Conservation (phyloP, 1,140 invertebrate species). For the Trachymyrmex septentrionalis region DNA sequence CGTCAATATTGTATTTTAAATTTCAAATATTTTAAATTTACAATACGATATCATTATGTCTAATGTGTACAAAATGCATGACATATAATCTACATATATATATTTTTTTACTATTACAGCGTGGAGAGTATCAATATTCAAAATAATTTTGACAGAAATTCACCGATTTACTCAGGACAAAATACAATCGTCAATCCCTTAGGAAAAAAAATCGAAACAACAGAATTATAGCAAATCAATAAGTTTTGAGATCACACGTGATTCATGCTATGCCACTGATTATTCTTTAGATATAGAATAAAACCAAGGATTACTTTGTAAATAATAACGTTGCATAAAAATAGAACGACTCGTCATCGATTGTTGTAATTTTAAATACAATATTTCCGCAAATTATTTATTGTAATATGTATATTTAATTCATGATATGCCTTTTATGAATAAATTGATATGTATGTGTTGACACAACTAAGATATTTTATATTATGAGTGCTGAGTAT, state of each 20-base stretch:
- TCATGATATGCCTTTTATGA: conserved; percentile 2
- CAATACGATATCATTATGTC: neutral
- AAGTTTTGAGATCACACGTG: conserved; percentile 1
- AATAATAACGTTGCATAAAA: conserved; percentile 59
- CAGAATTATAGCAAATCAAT: conserved; percentile 88
- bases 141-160: conserved; percentile 84
- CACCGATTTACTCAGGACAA: conserved; percentile 86
- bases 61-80: too few species aligned
- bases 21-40: neutral
- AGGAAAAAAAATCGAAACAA: conserved; percentile 94
- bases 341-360: conserved; percentile 50
- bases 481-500: conserved; percentile 29
- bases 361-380: conserved; percentile 22
- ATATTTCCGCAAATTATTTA: conserved; percentile 23
- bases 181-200: conserved; percentile 87
- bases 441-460: conserved; percentile 8
- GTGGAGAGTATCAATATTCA: conserved; percentile 83
- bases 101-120: conserved; percentile 73
- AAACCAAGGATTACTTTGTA: conserved; percentile 54
- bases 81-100: neutral
- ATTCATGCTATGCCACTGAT: conserved; percentile 1
- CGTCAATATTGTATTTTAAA: neutral
- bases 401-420: conserved; percentile 30
- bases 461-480: neutral
- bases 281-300: conserved; percentile 4